Base-by-base conservation (phyloP, 2,888 invertebrate genomes). In the Drosophila falleni region DNA sequence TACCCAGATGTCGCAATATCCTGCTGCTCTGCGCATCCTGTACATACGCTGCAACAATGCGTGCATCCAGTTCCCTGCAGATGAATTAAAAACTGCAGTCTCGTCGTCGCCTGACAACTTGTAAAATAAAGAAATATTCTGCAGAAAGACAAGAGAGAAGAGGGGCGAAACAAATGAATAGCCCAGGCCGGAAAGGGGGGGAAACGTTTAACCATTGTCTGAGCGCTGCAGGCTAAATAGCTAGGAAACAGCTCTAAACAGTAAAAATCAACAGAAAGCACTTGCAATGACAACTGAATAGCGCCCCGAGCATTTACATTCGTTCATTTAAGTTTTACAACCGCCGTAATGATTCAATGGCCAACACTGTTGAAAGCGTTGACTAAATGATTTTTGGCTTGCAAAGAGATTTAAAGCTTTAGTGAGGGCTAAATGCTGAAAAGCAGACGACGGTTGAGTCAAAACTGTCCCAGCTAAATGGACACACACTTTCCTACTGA, bases 1-100 rank as follows among this genome's bases (percentile, higher is more conserved):
- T 76, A 72, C 65, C 41, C 55, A 73, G 76, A 76, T 73, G 80
- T 80, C 78, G 76, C 80, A 76, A 78, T 78, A 78, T 78, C 78
- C 80, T 78, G 73, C 50, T 42, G 55, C 44, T 35, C 31, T 35
- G 55, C 55, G 44, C 75, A 77, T 77, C 78, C 77, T 55, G 77
- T 78, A 53, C 71, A 59, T 37, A 51, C 37, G 39, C 54, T 65
- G 47, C 56, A 78, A 78, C 78, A 78, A 78, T 79, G 78, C 76
- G 78, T 78, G 72, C 76, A 75, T 62, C 46, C 63, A 72, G 75
- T 73, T 72, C 76, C 71, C 72, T 54, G 65, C 59, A 78, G 78
- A 76, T 65, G 77, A 79, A 78, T 79, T 78, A 78, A 78, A 72
- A 78, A 72, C 77, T 62, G 65, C 77, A 75, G 72, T 58, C 62